Evolutionary conservation across 2,113 vertebrate species (phyloP).

Genomic region (Carassius carassius): DNA sequence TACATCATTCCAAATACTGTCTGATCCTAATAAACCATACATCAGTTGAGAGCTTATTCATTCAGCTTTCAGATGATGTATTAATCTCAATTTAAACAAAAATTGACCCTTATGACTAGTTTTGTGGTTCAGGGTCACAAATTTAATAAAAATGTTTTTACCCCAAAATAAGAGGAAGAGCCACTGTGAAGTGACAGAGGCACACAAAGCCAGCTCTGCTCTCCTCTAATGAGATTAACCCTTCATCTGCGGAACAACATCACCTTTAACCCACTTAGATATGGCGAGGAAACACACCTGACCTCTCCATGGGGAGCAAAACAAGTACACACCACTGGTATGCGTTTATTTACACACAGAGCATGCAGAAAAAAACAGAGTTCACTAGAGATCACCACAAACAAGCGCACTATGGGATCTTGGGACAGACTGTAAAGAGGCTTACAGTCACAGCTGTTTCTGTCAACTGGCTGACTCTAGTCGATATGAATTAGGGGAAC

Average conservation of each 20-base stretch:
- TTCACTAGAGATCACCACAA: background rate
- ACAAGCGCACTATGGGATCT: background rate
- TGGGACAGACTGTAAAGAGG: background rate
- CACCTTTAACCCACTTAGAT: conserved; percentile 55
- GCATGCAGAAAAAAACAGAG: background rate
- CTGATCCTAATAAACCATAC: no score
- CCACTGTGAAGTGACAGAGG: no score
- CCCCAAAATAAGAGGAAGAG: background rate
- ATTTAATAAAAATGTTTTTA: background rate
- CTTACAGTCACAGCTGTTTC: background rate
- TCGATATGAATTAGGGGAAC: background rate
- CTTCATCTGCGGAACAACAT: conserved; percentile 56
- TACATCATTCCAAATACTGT: background rate
- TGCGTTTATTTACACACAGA: background rate
- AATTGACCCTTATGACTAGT: no score
- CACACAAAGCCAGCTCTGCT: background rate
- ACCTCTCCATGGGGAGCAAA: background rate
- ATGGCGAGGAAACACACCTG: background rate
- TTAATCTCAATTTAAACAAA: no score
- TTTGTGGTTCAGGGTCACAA: background rate
- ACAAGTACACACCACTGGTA: no score
- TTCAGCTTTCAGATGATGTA: no score
- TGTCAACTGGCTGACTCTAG: background rate
- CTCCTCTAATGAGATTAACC: conserved; percentile 41
- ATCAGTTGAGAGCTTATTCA: no score